Conservation (phyloP, 2,113 vertebrate species). For the Sceloporus tristichus region DNA sequence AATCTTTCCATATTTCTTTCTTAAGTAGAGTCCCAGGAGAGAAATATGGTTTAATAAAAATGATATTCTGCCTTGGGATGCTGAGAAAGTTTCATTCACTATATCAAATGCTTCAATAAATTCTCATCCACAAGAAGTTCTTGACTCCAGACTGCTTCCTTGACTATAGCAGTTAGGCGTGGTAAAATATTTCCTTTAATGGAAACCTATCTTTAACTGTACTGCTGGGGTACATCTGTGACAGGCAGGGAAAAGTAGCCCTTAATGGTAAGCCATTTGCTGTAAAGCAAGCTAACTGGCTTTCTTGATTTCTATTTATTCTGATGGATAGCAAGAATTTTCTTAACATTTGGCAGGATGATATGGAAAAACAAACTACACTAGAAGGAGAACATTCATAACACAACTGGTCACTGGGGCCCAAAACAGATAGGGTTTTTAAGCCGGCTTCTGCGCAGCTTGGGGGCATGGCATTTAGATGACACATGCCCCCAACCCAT, state of each 20-base stretch:
- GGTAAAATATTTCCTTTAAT: neutral
- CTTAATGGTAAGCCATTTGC: neutral
- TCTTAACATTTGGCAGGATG: neutral
- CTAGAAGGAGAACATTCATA: neutral
- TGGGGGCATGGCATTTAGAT: too few relatives aligned
- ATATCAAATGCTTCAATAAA: neutral
- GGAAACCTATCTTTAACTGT: neutral
- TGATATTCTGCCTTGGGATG: neutral
- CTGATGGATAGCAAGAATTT: neutral
- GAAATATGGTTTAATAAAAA: neutral
- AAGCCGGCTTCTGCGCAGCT: too few relatives aligned
- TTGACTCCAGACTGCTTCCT: neutral
- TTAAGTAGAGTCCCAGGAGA: slow-evolving; percentile 8
- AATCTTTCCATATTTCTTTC: neutral
- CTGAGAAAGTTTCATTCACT: neutral
- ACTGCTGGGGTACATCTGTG: neutral
- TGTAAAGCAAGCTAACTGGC: neutral
- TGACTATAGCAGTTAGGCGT: neutral
- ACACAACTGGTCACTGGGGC: neutral
- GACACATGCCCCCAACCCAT: too few relatives aligned
- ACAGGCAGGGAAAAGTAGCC: neutral
- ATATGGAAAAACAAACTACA: neutral
- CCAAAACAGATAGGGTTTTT: too few relatives aligned
- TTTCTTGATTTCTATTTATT: too few relatives aligned
- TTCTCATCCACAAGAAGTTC: neutral